Conservation (phyloP, 2,113 vertebrate genomes). For the Sardina pilchardus region DNA sequence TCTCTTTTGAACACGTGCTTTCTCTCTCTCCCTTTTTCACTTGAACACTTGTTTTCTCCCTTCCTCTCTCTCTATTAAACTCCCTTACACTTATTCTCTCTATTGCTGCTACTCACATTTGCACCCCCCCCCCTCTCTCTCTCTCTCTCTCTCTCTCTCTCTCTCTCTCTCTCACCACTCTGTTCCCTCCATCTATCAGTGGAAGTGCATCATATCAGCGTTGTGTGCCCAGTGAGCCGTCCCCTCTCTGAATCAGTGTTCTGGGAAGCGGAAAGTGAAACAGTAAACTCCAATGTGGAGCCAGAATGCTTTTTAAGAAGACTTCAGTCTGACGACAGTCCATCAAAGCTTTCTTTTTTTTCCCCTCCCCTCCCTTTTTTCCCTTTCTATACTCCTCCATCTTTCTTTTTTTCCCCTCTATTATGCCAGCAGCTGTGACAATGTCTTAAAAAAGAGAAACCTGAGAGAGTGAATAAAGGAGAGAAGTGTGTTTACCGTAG, state of each 20-base stretch:
- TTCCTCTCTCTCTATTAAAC: not conserved
- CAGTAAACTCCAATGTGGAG: not conserved
- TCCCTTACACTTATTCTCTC: not conserved
- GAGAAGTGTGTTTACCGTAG: not conserved
- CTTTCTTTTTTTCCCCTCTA: not conserved
- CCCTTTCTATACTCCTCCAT: not conserved
- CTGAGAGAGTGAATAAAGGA: not conserved
- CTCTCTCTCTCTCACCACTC: not conserved
- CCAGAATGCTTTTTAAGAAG: not conserved
- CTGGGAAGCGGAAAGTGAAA: not conserved
- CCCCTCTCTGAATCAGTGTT: not conserved
- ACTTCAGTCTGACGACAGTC: not conserved
- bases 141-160: not conserved
- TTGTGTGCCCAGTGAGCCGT: not conserved
- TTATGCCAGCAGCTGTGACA: not conserved
- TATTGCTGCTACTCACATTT: not conserved
- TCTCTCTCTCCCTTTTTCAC: not conserved
- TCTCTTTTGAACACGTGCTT: no score
- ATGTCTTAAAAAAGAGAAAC: not conserved
- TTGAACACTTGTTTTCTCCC: not conserved
- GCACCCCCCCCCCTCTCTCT: no score
- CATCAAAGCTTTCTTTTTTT: not conserved
- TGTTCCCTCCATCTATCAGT: not conserved
- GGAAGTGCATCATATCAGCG: not conserved
- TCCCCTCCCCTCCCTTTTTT: not conserved